Evolutionary conservation across 2,888 invertebrate species (phyloP), one percentile per base, ranked within the genome.

Genomic region (Desoria tigrina): DNA sequence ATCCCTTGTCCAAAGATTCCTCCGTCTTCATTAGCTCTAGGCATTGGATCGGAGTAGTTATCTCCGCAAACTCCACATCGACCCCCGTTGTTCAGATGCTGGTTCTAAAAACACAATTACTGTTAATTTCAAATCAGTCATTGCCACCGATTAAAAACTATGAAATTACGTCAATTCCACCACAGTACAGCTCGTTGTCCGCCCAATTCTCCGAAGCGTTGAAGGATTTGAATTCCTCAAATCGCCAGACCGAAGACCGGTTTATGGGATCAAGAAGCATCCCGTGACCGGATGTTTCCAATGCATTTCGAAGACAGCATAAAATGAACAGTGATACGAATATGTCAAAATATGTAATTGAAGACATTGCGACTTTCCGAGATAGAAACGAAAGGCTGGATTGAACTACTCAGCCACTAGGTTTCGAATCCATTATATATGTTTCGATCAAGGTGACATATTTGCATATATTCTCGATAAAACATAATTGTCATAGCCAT

Each of bases 1-100:
- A 92, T 90, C 28, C 92, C 93, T 81, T 90, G 90, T 51, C 89
- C 93, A 78, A 85, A 93, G 80, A 87, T 85, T 4, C 93, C 94
- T 2, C 92, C 91, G 0, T 92, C 92, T 81, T 94, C 93, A 78
- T 94, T 93, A 0, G 90, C 89, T 14, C 92, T 83, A 0, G 93
- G 93, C 65, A 81, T 81, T 16, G 80, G 81, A 16, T 88, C 81
- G 74, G 90, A 87, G 78, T 86, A 88, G 1, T 92, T 87, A 80
- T 95, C 94, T 0, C 94, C 95, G 78, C 94, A 95, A 42, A 92
- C 84, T 1, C 61, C 61, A 45, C 65, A 61, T 24, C 37, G 57
- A 24, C 63, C 63, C 9, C 51, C 59, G 18, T 64, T 64, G 16
- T 28, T 6, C 23, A 49, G 24, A 18, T 65, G 49, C 26, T 68